Evolutionary conservation across 2,113 vertebrate genomes (phyloP).

Genomic region (Puntigrus tetrazona): DNA sequence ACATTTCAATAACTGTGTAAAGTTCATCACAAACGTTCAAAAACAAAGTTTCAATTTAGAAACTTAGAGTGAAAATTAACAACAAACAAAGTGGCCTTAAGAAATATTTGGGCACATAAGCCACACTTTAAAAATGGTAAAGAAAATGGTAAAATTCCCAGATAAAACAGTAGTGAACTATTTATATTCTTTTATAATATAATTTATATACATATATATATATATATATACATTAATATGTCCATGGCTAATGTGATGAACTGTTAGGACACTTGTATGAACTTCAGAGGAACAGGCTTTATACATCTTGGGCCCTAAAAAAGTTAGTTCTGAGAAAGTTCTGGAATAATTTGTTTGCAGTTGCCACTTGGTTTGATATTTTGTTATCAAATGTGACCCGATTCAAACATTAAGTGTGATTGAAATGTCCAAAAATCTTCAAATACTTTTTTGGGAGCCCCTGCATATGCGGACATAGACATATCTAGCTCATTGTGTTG

Average conservation of each 20-base stretch:
- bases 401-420: background rate
- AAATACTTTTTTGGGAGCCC: background rate
- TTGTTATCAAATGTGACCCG: background rate
- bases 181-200: background rate
- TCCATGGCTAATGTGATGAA: background rate
- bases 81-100: background rate
- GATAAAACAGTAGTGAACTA: background rate
- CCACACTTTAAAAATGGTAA: background rate
- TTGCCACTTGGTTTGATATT: background rate
- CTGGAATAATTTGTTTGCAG: background rate
- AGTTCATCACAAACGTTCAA: too few relatives aligned
- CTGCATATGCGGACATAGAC: background rate
- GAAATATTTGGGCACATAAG: background rate
- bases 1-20: too few relatives aligned
- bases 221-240: too few relatives aligned
- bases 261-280: background rate
- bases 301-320: background rate
- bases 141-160: too few relatives aligned
- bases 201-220: too few relatives aligned
- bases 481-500: constrained; percentile 27
- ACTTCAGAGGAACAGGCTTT: background rate
- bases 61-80: too few relatives aligned
- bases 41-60: background rate
- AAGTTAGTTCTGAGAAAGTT: background rate
- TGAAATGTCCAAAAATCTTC: background rate